Percentiles rank a stretch among this genome's conserved stretches.
Conservation (phyloP, 1,140 invertebrate species). For the Xylocopa sonorina region DNA sequence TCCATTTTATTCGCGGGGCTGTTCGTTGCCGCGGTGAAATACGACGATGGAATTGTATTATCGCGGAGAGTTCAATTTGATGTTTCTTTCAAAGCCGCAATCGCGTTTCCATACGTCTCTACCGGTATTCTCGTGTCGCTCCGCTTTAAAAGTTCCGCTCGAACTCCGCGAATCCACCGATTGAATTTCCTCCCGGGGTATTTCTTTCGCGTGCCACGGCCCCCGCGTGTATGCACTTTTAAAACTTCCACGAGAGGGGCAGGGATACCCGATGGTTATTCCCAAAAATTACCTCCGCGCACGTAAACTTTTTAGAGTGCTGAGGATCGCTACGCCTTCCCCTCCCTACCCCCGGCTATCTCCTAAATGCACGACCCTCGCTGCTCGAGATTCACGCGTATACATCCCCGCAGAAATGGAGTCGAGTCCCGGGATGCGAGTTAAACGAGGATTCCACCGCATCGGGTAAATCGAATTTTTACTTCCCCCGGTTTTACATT, state of each 20-base stretch:
- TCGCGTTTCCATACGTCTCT: slow-evolving; percentile 46
- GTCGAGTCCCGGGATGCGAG: no score
- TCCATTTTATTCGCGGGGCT: slow-evolving; percentile 12
- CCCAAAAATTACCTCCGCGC: neutral
- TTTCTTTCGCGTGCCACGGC: slow-evolving; percentile 24
- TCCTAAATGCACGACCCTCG: neutral
- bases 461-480: no score
- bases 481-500: no score
- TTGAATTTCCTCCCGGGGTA: slow-evolving; percentile 41
- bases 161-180: slow-evolving; percentile 10
- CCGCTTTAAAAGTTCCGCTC: neutral
- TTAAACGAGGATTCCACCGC: no score
- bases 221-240: slow-evolving; percentile 16
- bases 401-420: no score
- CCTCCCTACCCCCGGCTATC: no score
- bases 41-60: slow-evolving; percentile 37
- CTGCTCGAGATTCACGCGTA: neutral
- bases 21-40: slow-evolving; percentile 19
- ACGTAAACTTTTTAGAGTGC: no score
- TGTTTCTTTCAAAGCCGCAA: slow-evolving; percentile 37
- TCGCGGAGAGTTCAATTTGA: slow-evolving; percentile 36
- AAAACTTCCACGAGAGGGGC: no score
- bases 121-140: slow-evolving; percentile 37
- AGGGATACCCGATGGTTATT: neutral
- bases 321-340: no score